Evolutionary conservation across 2,113 vertebrate genomes (phyloP).

Genomic region (Lophotis ruficrista): DNA sequence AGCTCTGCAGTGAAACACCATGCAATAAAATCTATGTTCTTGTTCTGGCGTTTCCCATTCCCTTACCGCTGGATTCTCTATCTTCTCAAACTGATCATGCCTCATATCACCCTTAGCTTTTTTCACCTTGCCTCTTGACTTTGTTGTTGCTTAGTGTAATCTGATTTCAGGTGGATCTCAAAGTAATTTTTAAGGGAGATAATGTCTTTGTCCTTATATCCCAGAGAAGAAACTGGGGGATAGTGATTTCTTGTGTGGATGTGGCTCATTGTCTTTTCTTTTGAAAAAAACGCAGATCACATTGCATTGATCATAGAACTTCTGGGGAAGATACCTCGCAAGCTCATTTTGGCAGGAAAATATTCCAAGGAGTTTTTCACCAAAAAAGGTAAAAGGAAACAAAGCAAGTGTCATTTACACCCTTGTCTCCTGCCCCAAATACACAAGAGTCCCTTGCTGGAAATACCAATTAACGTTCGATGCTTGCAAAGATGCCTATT

Average conservation of each 20-base stretch:
- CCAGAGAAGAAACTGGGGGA: not conserved
- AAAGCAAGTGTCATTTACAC: not conserved
- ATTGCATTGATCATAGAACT: conserved; percentile 98
- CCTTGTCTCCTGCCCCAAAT: not conserved
- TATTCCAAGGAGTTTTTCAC: conserved; percentile 99
- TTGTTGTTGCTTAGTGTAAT: not conserved
- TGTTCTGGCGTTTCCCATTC: not conserved
- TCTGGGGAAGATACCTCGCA: conserved; percentile 95
- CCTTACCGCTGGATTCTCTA: not conserved
- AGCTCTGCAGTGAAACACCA: not conserved
- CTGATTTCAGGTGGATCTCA: not conserved
- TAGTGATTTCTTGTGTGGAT: conserved; percentile 22
- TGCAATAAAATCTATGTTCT: fast-evolving
- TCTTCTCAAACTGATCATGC: not conserved
- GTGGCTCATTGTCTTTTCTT: conserved; percentile 53
- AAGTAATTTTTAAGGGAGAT: not conserved
- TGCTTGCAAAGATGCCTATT: not conserved
- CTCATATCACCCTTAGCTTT: not conserved
- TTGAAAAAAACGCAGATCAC: conserved; percentile 84
- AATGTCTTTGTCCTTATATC: not conserved
- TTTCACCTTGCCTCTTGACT: not conserved
- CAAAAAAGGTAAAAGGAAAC: conserved; percentile 91
- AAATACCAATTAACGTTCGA: not conserved
- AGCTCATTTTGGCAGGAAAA: conserved; percentile 93
- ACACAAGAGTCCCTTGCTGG: not conserved